These are phyloP conservation scores for Rousettus madagascariensis DNA, from an alignment of 2,797 vertebrate species.

Conservation along the genomic window DNA sequence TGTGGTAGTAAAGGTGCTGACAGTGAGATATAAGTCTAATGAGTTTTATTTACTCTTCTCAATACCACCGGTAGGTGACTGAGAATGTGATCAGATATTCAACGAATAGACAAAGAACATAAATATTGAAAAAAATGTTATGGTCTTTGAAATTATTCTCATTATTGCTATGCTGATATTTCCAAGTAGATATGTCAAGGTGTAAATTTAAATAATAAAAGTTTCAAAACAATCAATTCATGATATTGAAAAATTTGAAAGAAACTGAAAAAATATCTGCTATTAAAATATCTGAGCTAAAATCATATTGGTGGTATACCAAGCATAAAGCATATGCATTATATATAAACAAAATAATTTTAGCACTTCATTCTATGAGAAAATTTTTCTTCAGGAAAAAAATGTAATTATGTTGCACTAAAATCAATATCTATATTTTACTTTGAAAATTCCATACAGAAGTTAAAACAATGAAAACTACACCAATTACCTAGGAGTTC, in stretches of 20 bases:
- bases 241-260: constrained; percentile 32
- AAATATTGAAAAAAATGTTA: neutral
- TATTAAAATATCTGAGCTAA: neutral
- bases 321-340: neutral
- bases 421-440: constrained; percentile 25
- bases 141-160: neutral
- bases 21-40: neutral
- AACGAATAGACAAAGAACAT: neutral
- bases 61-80: neutral
- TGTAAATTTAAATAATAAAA: neutral
- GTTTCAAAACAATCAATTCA: neutral
- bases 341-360: neutral
- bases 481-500: neutral
- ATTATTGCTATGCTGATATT: neutral
- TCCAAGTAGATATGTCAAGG: neutral
- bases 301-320: neutral
- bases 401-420: neutral
- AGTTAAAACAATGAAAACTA: neutral
- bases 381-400: constrained; percentile 3
- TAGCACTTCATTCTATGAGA: neutral
- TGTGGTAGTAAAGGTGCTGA: neutral
- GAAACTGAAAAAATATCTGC: neutral
- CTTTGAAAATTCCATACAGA: neutral
- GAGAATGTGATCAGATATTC: constrained; percentile 7
- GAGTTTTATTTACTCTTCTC: neutral